Percentiles rank a stretch among this genome's conserved stretches.
Evolutionary conservation across 2,113 vertebrate species (phyloP).

Genomic region (Tauraco erythrolophus): DNA sequence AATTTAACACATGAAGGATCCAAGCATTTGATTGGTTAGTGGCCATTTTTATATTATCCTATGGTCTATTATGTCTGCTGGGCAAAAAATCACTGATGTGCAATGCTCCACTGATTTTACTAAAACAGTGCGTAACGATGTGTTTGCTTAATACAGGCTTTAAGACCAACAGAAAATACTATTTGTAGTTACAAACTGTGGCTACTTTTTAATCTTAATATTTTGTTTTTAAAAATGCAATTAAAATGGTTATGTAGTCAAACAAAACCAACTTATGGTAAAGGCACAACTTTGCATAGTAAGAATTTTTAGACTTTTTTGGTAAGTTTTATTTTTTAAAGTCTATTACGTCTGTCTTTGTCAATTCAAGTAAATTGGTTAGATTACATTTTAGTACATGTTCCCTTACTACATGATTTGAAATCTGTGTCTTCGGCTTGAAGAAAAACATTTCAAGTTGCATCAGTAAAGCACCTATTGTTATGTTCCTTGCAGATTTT

Average conservation of each 20-base stretch:
- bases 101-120: neutral
- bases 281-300: neutral
- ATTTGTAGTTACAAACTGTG: neutral
- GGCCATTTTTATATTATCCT: neutral
- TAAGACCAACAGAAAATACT: neutral
- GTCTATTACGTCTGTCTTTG: neutral
- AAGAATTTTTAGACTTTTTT: neutral
- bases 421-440: neutral
- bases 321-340: neutral
- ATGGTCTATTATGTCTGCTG: neutral
- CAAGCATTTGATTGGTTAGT: neutral
- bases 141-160: neutral
- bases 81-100: neutral
- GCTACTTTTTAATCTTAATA: neutral
- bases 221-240: neutral
- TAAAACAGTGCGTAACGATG: neutral
- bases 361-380: neutral
- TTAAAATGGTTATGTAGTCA: neutral
- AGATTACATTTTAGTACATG: neutral
- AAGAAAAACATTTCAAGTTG: neutral
- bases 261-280: neutral
- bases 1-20: neutral
- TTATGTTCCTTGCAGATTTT: neutral
- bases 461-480: neutral
- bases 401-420: neutral